Evolutionary conservation across 2,113 vertebrate genomes (phyloP).

Genomic region (Agapornis roseicollis): DNA sequence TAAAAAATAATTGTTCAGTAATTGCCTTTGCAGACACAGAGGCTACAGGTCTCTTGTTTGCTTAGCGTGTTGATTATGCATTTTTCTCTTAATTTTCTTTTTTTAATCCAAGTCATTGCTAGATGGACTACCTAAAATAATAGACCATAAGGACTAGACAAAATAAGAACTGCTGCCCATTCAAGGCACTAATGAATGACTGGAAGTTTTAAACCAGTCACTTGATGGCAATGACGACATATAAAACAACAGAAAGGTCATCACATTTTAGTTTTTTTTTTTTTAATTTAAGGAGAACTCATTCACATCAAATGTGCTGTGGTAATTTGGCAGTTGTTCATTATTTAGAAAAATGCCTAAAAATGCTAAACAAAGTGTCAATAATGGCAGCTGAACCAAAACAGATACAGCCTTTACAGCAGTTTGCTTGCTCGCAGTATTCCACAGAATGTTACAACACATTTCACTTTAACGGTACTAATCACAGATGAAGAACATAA

Average conservation of each 20-base stretch:
- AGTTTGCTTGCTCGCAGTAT: background rate
- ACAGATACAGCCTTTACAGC: background rate
- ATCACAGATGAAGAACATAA: background rate
- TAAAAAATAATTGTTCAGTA: background rate
- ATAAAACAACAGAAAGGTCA: background rate
- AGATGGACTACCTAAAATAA: conserved; percentile 4
- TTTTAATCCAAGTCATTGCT: background rate
- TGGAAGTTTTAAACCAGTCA: background rate
- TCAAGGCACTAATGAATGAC: background rate
- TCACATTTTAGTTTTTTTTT: background rate
- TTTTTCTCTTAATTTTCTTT: background rate
- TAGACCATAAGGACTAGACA: background rate
- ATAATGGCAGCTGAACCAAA: background rate
- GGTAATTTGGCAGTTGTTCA: background rate
- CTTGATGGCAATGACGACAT: background rate
- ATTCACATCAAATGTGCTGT: background rate
- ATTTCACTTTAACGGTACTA: background rate
- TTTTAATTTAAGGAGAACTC: background rate
- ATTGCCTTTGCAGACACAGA: background rate
- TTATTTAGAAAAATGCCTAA: background rate
- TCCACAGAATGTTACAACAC: background rate
- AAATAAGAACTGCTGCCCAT: background rate
- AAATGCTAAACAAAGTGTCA: background rate
- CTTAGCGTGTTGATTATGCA: background rate
- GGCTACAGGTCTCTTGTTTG: background rate